phyloP scores from a whole-genome alignment of 2,113 vertebrate genomes.

The Puntigrus tetrazona region DNA sequence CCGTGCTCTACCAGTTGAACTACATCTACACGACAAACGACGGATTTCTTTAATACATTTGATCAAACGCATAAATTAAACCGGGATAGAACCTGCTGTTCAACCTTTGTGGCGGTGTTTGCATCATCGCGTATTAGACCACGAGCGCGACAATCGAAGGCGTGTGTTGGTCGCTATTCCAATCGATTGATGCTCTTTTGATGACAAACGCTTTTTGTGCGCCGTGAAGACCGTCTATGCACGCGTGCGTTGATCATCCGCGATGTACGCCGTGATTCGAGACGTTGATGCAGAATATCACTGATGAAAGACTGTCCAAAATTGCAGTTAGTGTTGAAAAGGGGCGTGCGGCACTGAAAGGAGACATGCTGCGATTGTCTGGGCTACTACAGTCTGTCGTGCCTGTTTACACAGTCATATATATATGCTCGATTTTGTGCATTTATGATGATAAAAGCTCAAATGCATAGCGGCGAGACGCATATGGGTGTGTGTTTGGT shows the following conservation, averaged over 20 bases:
- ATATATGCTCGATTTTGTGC: not conserved
- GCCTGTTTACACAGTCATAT: constrained; percentile 22
- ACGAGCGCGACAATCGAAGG: constrained; percentile 33
- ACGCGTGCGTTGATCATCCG: not conserved
- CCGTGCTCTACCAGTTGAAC: not conserved
- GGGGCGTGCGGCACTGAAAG: constrained; percentile 41
- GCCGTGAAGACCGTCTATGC: not conserved
- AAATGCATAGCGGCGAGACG: not conserved
- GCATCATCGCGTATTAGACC: constrained; percentile 11
- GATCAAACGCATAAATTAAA: not conserved
- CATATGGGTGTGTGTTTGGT: not conserved
- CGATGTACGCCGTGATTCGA: not conserved
- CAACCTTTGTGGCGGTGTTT: not conserved
- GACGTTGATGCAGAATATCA: not conserved
- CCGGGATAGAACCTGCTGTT: not conserved
- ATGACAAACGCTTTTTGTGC: constrained; percentile 92
- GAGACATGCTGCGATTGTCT: constrained; percentile 32
- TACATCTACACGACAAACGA: not conserved
- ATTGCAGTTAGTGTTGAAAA: constrained; percentile 39
- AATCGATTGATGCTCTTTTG: constrained; percentile 80
- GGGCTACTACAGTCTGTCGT: constrained; percentile 26
- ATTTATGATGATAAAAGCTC: not conserved
- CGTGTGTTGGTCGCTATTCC: constrained; percentile 7
- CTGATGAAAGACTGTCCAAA: constrained; percentile 9
- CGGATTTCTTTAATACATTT: too few relatives aligned